Evolutionary conservation across 2,888 invertebrate genomes (phyloP), one percentile per base, ranked within the genome.

Genomic region (Rhingia rostrata): DNA sequence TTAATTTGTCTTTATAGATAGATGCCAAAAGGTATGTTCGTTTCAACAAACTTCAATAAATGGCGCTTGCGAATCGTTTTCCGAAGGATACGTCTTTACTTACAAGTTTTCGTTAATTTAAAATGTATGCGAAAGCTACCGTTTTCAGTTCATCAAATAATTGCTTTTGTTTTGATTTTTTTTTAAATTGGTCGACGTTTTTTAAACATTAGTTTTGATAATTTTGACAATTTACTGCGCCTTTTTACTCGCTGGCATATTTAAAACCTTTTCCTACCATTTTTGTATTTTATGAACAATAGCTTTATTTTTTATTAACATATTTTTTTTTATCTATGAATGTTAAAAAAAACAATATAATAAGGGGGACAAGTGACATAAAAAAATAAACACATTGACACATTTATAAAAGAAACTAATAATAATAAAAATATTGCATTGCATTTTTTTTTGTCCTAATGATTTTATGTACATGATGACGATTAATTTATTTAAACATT

Each of bases 401-500:
- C 74, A 83, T 79, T 41, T 61, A 83, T 43, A 37, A 45, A 64
- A 49, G 51, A 58, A 75, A 70, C 47, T 49, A 79, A 64, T 22
- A 56, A 66, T 22, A 22, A 1, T 22, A 37, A 66, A 41, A 39
- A 30, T 22, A 56, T 39, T 54, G 32, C 35, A 41, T 41, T 75
- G 39, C 37, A 54, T 61, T 67, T 66, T 58, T n/a, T 43, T 56
- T 35, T n/a, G 10, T 64, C 73, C 54, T 43, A 51, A 84, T 80
- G 80, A 80, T 70, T 72, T 14, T 84, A 80, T 80, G 70, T 84
- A 80, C 74, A 84, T 80, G 80, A 75, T 84, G 84, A 64, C 56
- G 83, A 84, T 75, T 84, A 80, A 84, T 84, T 80, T 84, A 80
- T 80, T 22, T 22, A 84, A 66, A 75, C 43, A 84, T 75, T 84